Evolutionary conservation across 2,113 vertebrate species (phyloP).

Genomic region (Phalacrocorax aristotelis): DNA sequence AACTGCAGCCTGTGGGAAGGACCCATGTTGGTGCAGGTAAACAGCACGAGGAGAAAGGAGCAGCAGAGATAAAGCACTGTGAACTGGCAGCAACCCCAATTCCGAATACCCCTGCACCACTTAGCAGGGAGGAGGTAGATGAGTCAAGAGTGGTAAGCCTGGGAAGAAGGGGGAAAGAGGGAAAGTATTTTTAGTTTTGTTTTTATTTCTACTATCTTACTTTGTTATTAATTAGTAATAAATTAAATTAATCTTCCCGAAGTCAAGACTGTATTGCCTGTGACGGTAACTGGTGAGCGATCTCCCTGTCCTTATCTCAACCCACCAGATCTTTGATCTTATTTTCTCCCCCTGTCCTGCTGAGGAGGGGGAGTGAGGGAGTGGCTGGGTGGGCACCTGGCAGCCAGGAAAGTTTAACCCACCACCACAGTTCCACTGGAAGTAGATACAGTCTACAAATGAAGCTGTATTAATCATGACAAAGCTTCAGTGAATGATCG

Average conservation of each 20-base stretch:
- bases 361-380: neutral
- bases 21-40: accelerated
- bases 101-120: accelerated
- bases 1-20: neutral
- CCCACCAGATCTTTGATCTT: neutral
- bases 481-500: conserved; percentile 44
- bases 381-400: accelerated
- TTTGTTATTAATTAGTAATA: neutral
- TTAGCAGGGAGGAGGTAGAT: neutral
- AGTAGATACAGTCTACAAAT: conserved; percentile 49
- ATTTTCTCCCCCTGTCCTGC: neutral
- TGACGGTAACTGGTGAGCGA: neutral
- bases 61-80: neutral
- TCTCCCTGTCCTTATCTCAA: neutral
- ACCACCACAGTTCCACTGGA: conserved; percentile 28
- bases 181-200: neutral
- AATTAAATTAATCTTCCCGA: neutral
- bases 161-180: neutral
- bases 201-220: neutral
- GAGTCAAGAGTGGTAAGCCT: neutral
- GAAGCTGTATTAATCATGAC: conserved; percentile 45
- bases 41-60: neutral
- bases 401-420: neutral
- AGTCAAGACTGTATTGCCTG: neutral
- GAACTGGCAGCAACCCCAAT: accelerated